These are phyloP conservation scores for Napeogenes inachia DNA, from an alignment of 2,888 invertebrate genomes.

Conservation along the genomic window DNA sequence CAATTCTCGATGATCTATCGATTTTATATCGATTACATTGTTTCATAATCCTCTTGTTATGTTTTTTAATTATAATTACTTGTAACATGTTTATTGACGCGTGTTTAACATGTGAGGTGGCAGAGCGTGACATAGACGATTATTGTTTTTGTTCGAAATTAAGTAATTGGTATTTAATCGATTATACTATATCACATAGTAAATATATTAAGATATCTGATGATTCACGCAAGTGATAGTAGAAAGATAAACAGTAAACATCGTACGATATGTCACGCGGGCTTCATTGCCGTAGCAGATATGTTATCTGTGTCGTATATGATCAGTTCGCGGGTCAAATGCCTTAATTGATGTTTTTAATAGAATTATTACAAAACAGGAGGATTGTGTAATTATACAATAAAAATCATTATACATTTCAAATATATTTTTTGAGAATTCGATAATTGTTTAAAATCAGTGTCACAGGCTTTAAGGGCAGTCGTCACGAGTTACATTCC, in stretches of 20 bases:
- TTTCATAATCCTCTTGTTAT: background rate
- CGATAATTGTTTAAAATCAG: slow-evolving; percentile 27
- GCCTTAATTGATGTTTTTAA: too few relatives aligned
- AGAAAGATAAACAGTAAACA: too few relatives aligned
- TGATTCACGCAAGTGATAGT: too few relatives aligned
- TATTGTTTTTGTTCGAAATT: slow-evolving; percentile 12
- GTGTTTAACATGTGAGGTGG: background rate
- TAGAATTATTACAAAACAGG: too few relatives aligned
- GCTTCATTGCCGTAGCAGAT: too few relatives aligned
- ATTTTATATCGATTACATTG: background rate
- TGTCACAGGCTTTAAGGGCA: slow-evolving; percentile 31
- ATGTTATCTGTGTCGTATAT: too few relatives aligned
- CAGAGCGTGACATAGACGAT: slow-evolving; percentile 9
- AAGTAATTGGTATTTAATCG: slow-evolving; percentile 22
- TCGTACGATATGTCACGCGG: too few relatives aligned
- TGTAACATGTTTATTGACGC: too few relatives aligned
- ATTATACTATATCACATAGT: background rate
- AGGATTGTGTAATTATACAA: too few relatives aligned
- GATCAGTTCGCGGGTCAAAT: too few relatives aligned
- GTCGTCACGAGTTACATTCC: slow-evolving; percentile 49
- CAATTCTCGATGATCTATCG: slow-evolving; percentile 20
- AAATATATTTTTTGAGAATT: slow-evolving; percentile 7
- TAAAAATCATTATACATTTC: background rate
- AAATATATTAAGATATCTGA: too few relatives aligned
- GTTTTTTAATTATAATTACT: too few relatives aligned